Conservation (phyloP, 2,113 vertebrate genomes). For the Herpetotheres cachinnans region DNA sequence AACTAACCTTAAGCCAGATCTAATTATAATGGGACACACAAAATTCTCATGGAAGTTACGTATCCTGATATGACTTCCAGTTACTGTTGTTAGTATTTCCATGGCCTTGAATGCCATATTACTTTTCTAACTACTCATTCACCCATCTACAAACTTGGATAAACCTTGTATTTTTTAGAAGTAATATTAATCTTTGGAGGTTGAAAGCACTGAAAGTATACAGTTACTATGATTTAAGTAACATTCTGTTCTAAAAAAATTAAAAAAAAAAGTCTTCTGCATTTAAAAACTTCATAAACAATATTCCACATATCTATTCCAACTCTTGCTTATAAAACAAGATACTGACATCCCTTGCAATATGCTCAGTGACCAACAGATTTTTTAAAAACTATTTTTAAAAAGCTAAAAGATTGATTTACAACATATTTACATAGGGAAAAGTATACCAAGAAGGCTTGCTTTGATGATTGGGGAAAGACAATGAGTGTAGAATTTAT, state of each 20-base stretch:
- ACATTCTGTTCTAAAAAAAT: background rate
- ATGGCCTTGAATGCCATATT: background rate
- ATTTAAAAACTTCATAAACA: background rate
- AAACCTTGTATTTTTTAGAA: background rate
- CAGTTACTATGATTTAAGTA: background rate
- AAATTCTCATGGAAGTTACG: background rate
- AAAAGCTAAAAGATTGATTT: background rate
- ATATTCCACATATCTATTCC: background rate
- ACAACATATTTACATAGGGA: background rate
- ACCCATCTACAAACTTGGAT: background rate
- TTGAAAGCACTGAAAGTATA: background rate
- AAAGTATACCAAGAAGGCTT: background rate
- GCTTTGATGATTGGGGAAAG: background rate
- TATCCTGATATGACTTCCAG: background rate
- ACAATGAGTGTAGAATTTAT: background rate
- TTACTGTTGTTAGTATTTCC: background rate
- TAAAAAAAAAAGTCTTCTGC: background rate
- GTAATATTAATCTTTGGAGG: background rate
- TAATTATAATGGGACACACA: background rate
- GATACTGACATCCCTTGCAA: background rate
- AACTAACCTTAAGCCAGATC: background rate
- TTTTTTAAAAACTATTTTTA: background rate
- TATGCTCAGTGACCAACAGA: background rate
- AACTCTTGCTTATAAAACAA: background rate
- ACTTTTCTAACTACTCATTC: background rate